These are phyloP conservation scores for Platypus cylindrus DNA, from an alignment of 2,888 invertebrate genomes.

Conservation along the genomic window DNA sequence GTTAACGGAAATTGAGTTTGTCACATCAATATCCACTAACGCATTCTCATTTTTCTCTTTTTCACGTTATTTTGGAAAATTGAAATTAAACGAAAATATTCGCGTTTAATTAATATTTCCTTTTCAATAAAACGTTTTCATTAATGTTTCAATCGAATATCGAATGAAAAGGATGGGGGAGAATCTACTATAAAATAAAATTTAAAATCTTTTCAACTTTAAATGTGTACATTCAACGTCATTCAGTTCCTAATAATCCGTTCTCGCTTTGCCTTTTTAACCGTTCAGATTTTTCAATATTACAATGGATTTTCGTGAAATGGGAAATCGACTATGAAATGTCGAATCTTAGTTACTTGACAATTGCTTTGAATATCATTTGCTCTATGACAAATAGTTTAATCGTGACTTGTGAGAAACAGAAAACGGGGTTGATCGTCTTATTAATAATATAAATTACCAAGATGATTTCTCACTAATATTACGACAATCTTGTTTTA, in stretches of 20 bases:
- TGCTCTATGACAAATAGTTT: conserved; percentile 18
- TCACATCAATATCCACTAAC: too few species aligned
- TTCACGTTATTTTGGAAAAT: too few species aligned
- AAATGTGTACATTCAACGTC: conserved; percentile 5
- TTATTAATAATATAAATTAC: too few species aligned
- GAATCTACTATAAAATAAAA: conserved; percentile 3
- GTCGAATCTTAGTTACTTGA: conserved; percentile 16
- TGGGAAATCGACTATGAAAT: conserved; percentile 13
- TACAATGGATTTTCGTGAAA: conserved; percentile 7
- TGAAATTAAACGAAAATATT: too few species aligned
- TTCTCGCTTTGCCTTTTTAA: conserved; percentile 5
- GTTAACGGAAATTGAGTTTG: too few species aligned
- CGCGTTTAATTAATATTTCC: too few species aligned
- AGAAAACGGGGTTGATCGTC: too few species aligned
- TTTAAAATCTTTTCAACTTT: conserved; percentile 5
- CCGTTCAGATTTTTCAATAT: conserved; percentile 5
- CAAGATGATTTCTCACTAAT: too few species aligned
- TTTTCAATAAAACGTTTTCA: too few species aligned
- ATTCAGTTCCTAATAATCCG: conserved; percentile 6
- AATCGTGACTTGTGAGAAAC: conserved; percentile 20
- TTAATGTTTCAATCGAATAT: too few species aligned
- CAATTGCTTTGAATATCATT: conserved; percentile 19
- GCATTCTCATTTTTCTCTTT: too few species aligned
- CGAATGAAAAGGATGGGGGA: conserved; percentile 1
- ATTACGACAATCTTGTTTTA: too few species aligned